These are phyloP conservation scores for Emmelina monodactyla DNA, from an alignment of 2,888 invertebrate species.

Conservation along the genomic window DNA sequence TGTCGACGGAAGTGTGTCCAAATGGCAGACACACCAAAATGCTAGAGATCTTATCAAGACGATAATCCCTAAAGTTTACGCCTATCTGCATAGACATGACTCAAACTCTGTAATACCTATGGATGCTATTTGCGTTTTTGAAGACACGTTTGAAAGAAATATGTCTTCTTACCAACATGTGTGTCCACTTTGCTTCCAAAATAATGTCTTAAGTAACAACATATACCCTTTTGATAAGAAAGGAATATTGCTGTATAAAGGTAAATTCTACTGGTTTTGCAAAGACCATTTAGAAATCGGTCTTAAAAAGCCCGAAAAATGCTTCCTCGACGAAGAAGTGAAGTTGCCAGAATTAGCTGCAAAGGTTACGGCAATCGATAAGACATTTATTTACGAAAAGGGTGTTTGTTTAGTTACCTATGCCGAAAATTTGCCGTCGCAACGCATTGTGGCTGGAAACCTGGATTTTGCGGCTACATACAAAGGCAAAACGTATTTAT, in stretches of 20 bases:
- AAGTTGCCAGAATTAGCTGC: constrained; percentile 61
- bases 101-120: constrained; percentile 49
- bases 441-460: constrained; percentile 47
- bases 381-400: constrained; percentile 46
- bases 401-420: constrained; percentile 71
- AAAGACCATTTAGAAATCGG: constrained; percentile 55
- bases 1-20: constrained; percentile 56
- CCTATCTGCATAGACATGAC: constrained; percentile 55
- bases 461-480: constrained; percentile 52
- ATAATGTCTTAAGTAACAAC: constrained; percentile 35
- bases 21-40: constrained; percentile 62
- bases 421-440: constrained; percentile 55
- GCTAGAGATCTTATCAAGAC: constrained; percentile 36
- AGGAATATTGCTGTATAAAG: constrained; percentile 63
- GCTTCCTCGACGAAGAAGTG: constrained; percentile 26
- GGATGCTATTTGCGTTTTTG: constrained; percentile 62
- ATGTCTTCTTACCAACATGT: constrained; percentile 58
- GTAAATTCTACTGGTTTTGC: constrained; percentile 70
- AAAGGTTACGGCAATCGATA: constrained; percentile 40
- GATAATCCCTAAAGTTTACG: constrained; percentile 46
- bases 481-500: constrained; percentile 59
- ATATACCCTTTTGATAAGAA: constrained; percentile 55
- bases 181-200: constrained; percentile 68
- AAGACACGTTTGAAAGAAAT: constrained; percentile 53
- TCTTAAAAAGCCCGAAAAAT: constrained; percentile 39